Conservation (phyloP, 2,888 invertebrate species). For the Drosophila aldrichi region DNA sequence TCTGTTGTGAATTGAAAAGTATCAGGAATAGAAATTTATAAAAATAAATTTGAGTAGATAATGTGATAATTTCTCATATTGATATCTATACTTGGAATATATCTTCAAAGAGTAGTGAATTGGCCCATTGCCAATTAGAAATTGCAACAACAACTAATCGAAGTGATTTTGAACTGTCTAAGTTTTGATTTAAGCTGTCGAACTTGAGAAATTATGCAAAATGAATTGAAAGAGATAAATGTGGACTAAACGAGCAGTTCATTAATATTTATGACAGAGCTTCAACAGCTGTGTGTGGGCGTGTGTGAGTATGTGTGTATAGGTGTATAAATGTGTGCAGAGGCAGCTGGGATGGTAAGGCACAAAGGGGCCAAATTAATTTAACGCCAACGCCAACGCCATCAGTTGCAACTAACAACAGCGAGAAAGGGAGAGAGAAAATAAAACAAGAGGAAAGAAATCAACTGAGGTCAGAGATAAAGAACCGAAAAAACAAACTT, state of each 20-base stretch:
- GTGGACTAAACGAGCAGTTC: constrained; percentile 49
- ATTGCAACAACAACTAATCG: constrained; percentile 38
- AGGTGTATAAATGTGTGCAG: constrained; percentile 2
- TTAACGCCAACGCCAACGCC: constrained; percentile 68
- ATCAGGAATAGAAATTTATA: too few species aligned
- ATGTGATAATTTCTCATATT: too few species aligned
- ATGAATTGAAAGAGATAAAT: constrained; percentile 39
- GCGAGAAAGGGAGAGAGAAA: constrained; percentile 2
- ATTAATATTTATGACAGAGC: constrained; percentile 74
- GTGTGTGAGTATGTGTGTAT: constrained; percentile 4
- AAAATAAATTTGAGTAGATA: too few species aligned
- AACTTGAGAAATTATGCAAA: constrained; percentile 49
- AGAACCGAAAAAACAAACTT: constrained; percentile 51
- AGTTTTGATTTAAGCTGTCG: constrained; percentile 36
- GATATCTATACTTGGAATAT: neutral
- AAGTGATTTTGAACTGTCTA: constrained; percentile 18
- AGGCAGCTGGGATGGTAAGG: constrained; percentile 22
- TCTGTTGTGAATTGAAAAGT: too few species aligned
- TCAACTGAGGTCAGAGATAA: constrained; percentile 70
- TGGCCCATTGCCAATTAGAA: constrained; percentile 34
- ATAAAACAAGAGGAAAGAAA: constrained; percentile 52
- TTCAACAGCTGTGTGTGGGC: constrained; percentile 15
- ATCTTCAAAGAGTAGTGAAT: neutral
- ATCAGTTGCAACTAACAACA: constrained; percentile 45
- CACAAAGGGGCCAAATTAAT: constrained; percentile 76